Percentiles rank a stretch among this genome's conserved stretches.
Evolutionary conservation across 2,888 invertebrate genomes (phyloP).

Genomic region (Eristalis intricaria): DNA sequence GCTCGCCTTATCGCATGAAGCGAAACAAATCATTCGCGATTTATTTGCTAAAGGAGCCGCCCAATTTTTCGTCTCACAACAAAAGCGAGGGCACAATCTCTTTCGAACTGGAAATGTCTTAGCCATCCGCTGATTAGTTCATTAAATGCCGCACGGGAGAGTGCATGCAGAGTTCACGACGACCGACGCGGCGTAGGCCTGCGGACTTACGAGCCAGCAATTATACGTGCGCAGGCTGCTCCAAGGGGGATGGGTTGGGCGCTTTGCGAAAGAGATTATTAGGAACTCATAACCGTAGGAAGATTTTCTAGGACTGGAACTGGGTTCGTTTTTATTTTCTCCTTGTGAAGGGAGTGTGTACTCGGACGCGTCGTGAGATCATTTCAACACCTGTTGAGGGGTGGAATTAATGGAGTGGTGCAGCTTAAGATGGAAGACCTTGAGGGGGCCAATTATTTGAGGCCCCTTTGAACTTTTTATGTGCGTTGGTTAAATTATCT

Average conservation of each 20-base stretch:
- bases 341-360: background rate
- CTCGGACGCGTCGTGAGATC: background rate
- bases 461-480: too few species aligned
- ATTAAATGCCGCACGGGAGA: slow-evolving; percentile 63
- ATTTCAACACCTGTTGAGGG: background rate
- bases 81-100: slow-evolving; percentile 5
- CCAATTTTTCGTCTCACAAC: slow-evolving; percentile 56
- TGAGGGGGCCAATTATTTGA: background rate
- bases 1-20: slow-evolving; percentile 37
- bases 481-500: too few species aligned
- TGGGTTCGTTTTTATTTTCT: background rate
- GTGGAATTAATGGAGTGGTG: background rate
- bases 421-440: background rate
- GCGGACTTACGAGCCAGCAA: slow-evolving; percentile 1
- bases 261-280: background rate
- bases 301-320: background rate
- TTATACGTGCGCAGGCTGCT: background rate
- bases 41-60: slow-evolving; percentile 68
- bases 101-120: slow-evolving; percentile 6
- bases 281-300: background rate
- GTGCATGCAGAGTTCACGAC: slow-evolving; percentile 22
- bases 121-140: slow-evolving; percentile 63
- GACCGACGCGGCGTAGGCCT: background rate
- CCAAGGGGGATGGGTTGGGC: background rate
- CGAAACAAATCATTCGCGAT: slow-evolving; percentile 68